Evolutionary conservation across 2,888 invertebrate genomes (phyloP).

Genomic region (Podabrus alpinus): DNA sequence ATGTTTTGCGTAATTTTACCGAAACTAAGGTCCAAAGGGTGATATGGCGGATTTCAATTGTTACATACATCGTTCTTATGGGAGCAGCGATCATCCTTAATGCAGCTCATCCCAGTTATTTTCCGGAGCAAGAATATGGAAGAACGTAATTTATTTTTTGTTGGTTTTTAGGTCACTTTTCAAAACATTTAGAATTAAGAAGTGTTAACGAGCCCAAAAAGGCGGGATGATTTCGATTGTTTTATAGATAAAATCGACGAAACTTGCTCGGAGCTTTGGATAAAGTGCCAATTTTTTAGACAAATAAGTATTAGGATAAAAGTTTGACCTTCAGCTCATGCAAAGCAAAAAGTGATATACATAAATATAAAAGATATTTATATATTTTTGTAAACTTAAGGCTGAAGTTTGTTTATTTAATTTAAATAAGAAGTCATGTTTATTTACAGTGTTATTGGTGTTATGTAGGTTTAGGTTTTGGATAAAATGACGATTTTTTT

Average conservation of each 20-base stretch:
- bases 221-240: too few relatives aligned
- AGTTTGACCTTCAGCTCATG: background rate
- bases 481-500: background rate
- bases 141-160: background rate
- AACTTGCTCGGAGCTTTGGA: background rate
- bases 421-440: too few relatives aligned
- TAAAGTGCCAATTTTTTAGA: background rate
- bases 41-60: conserved; percentile 63
- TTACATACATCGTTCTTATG: conserved; percentile 57
- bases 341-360: background rate
- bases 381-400: background rate
- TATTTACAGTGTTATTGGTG: too few relatives aligned
- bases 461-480: background rate
- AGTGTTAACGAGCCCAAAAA: background rate
- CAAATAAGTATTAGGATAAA: background rate
- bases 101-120: conserved; percentile 51
- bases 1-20: conserved; percentile 66
- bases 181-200: background rate
- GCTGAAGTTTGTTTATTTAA: background rate
- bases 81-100: conserved; percentile 62
- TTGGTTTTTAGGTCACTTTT: background rate
- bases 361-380: too few relatives aligned
- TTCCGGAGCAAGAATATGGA: conserved; percentile 37
- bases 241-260: background rate
- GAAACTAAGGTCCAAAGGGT: conserved; percentile 63